phyloP scores from a whole-genome alignment of 2,888 invertebrate genomes.

The Chaitophorus viminalis region DNA sequence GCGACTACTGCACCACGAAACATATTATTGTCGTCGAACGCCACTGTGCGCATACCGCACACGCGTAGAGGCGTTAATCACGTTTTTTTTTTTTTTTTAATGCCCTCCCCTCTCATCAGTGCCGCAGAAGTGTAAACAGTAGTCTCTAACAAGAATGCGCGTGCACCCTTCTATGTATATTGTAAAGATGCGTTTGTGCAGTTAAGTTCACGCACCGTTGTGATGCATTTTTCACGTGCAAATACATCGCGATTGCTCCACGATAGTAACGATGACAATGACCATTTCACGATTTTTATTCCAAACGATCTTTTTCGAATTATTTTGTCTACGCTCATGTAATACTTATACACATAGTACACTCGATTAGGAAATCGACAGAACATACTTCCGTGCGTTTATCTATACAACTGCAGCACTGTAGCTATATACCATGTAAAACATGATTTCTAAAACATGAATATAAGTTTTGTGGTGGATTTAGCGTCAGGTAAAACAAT shows the following conservation, averaged over 20 bases:
- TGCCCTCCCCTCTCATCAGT: not conserved
- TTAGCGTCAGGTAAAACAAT: too few relatives aligned
- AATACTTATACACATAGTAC: too few relatives aligned
- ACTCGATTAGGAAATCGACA: too few relatives aligned
- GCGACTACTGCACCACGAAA: conserved; percentile 19
- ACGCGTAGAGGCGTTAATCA: conserved; percentile 44
- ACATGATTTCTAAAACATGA: too few relatives aligned
- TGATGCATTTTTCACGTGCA: not conserved
- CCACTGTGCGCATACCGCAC: conserved; percentile 13
- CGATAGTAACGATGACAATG: not conserved
- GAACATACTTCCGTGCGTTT: too few relatives aligned
- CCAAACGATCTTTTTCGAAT: not conserved
- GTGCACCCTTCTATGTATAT: not conserved
- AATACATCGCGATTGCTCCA: not conserved
- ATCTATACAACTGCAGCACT: too few relatives aligned
- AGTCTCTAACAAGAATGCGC: conserved; percentile 25
- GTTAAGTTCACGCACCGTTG: not conserved
- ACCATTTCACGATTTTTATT: not conserved
- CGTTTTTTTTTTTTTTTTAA: conserved; percentile 48
- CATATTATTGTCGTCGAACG: conserved; percentile 34
- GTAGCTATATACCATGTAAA: too few relatives aligned
- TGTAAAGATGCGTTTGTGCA: conserved; percentile 25
- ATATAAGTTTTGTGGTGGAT: too few relatives aligned
- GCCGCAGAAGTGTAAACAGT: conserved; percentile 38
- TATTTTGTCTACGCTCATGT: too few relatives aligned